Base-by-base conservation (phyloP, 30 jellyfish, hydroid and myxozoan species). In the Clytia hemisphaerica region DNA sequence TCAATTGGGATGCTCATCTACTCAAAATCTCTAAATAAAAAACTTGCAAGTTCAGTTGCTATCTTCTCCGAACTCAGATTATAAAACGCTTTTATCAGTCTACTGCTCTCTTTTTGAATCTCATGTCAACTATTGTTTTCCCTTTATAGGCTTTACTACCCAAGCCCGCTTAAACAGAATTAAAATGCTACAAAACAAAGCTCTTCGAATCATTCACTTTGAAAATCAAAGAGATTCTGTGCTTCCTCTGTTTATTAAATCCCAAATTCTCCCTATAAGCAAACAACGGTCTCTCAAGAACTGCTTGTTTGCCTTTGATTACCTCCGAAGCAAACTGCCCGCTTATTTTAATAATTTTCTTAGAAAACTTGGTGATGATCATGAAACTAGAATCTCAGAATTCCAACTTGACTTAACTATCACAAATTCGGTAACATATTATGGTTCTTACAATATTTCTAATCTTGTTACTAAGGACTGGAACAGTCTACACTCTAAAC, bases 61-160 rank as follows among this genome's bases (percentile, higher is more conserved):
- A 45, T 63, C 32, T 63, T 62, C 49, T 37, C 51, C 83, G 36
- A 37, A 49, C 61, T 63, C n/a, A 61, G 89, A 53, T 83, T 61
- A 7, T 76, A 67, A 38, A 38, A 44, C 64, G 68, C 76, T 15
- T 63, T 32, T 18, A 45, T 61, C 74, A 16, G 61, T 76, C 21
- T 50, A 50, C 27, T 50, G 6, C 27, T 15, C 65, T 21, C 14
- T 50, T 50, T 50, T 50, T 50, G 27, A 50, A 7, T 50, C 65
- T 7, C 65, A 50, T 50, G 65, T 28, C n/a, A n/a, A n/a, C n/a
- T n/a, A n/a, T n/a, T n/a, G n/a, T n/a, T n/a, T n/a, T n/a, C n/a
- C n/a, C n/a, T n/a, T n/a, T 50, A 6, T 7, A 6, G 21, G 27
- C 14, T 50, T 50, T 50, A 28, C 6, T 10, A 50, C 10, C 6